Percentiles rank a stretch among this genome's conserved stretches.
These are phyloP conservation scores for Eurystomus glaucurus DNA, from an alignment of 2,797 vertebrate genomes.

Conservation along the genomic window DNA sequence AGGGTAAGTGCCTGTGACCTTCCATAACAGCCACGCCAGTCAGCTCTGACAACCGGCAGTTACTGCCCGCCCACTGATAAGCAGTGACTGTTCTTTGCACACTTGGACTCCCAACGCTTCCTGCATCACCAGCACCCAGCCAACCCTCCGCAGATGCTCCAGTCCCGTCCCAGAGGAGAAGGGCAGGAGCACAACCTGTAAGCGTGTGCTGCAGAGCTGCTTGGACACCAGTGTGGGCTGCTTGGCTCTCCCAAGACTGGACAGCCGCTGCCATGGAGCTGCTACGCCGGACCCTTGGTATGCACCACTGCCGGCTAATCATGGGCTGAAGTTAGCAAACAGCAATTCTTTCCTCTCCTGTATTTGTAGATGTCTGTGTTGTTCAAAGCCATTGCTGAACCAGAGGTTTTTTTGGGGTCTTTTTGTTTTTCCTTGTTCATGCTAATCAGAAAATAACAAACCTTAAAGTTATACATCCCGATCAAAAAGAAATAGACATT, in stretches of 20 bases:
- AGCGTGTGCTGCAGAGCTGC: background rate
- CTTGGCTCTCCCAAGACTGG: accelerated
- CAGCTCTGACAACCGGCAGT: background rate
- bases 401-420: background rate
- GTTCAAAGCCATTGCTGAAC: background rate
- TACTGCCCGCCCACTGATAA: background rate
- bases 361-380: background rate
- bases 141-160: background rate
- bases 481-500: background rate
- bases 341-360: background rate
- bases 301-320: accelerated
- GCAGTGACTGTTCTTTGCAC: background rate
- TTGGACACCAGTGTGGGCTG: background rate
- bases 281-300: accelerated
- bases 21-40: background rate
- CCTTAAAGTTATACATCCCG: background rate
- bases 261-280: accelerated
- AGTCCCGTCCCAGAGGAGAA: background rate
- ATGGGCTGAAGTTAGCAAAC: background rate
- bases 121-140: background rate
- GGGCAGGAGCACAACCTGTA: background rate
- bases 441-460: background rate
- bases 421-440: background rate
- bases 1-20: background rate
- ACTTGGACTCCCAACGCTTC: background rate